A percentile compares a stretch with the other conserved stretches of the same genome.
phyloP scores from a whole-genome alignment of 2,797 vertebrate species.

The Argya squamiceps region DNA sequence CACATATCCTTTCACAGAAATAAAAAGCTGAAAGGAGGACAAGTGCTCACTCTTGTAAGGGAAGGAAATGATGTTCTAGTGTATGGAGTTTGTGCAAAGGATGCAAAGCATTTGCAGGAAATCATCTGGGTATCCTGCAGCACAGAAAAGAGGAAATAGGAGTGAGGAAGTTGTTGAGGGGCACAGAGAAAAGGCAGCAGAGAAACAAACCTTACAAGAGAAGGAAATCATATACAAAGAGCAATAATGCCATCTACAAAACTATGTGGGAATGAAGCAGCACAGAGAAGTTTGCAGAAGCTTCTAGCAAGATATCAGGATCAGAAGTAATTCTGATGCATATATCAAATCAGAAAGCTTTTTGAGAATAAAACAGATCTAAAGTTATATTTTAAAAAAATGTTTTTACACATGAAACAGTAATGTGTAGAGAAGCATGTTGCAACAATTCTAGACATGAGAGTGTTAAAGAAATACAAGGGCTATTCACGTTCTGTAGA shows the following conservation, averaged over 20 bases:
- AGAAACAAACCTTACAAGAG: constrained; percentile 3
- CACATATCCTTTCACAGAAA: constrained; percentile 4
- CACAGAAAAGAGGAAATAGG: constrained; percentile 55
- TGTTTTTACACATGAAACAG: background rate
- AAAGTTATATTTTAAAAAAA: background rate
- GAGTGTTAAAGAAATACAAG: background rate
- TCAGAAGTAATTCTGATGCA: background rate
- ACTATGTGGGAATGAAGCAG: background rate
- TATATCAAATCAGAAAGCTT: background rate
- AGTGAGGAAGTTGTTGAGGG: constrained; percentile 41
- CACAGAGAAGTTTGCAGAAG: background rate
- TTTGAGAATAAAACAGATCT: background rate
- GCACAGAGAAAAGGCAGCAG: constrained; percentile 28
- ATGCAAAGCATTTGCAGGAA: constrained; percentile 61
- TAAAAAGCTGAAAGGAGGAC: constrained; percentile 5
- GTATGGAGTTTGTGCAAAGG: constrained; percentile 37
- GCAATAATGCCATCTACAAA: background rate
- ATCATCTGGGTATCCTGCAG: constrained; percentile 64
- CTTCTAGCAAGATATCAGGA: background rate
- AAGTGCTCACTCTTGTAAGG: background rate
- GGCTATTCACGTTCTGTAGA: background rate
- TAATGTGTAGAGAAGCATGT: background rate
- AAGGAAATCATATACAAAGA: constrained; percentile 17
- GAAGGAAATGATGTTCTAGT: constrained; percentile 52
- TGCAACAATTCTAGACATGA: background rate